Evolutionary conservation across 2,113 vertebrate genomes (phyloP).

Genomic region (Lathamus discolor): DNA sequence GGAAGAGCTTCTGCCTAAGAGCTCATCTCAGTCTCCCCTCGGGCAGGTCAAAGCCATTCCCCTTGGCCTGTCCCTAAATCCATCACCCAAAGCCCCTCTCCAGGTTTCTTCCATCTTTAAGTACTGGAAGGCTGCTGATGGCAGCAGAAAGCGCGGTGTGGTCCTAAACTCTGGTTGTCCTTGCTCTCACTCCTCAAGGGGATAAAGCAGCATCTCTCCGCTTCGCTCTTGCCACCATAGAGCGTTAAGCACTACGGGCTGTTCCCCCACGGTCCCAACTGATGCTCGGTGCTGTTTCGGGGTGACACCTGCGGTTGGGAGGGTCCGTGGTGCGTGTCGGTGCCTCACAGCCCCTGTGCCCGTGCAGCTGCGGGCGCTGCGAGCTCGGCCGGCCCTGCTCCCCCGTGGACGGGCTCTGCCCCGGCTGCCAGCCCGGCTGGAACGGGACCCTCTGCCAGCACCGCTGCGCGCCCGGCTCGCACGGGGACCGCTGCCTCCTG

Average conservation of each 20-base stretch:
- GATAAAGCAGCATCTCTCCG: not conserved
- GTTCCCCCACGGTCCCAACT: accelerated
- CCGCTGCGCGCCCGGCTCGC: constrained; percentile 75
- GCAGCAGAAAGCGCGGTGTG: not conserved
- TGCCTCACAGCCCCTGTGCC: not conserved
- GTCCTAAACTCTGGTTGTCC: accelerated
- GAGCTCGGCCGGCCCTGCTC: constrained; percentile 77
- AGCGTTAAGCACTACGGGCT: accelerated
- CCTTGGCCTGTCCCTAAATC: not conserved
- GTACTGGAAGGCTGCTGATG: not conserved
- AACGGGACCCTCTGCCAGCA: constrained; percentile 84
- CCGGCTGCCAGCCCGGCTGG: constrained; percentile 87
- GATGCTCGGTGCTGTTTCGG: accelerated
- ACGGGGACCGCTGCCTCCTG: constrained; percentile 81
- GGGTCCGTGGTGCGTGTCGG: accelerated
- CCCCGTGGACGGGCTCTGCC: constrained; percentile 80
- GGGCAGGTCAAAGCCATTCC: not conserved
- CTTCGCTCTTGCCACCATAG: too few species aligned
- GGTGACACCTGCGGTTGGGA: not conserved
- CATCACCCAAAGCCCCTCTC: not conserved
- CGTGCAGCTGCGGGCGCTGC: constrained; percentile 87
- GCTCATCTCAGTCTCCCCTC: too few species aligned
- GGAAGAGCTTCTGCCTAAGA: too few species aligned
- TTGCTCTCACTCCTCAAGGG: accelerated
- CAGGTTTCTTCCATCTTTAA: not conserved